These are phyloP conservation scores for Scalopus aquaticus DNA, from an alignment of 2,113 vertebrate genomes.

Conservation along the genomic window DNA sequence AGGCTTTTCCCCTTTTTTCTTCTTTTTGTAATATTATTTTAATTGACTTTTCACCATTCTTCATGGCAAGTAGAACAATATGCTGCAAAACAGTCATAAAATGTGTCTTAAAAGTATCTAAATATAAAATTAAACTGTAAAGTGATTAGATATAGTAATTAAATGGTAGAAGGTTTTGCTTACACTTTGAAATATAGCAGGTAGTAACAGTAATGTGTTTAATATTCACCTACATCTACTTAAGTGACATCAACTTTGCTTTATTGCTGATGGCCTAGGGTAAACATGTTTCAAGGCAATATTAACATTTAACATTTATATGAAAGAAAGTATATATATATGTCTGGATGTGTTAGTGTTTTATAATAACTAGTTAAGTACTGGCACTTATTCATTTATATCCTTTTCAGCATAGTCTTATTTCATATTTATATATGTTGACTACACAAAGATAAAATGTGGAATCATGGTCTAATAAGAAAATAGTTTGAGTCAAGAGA, in stretches of 20 bases:
- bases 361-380: slow-evolving; percentile 46
- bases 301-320: slow-evolving; percentile 77
- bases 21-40: not conserved
- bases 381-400: slow-evolving; percentile 27
- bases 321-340: slow-evolving; percentile 57
- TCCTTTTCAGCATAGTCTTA: slow-evolving; percentile 61
- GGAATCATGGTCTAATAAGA: slow-evolving; percentile 1
- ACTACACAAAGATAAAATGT: slow-evolving; percentile 46
- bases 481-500: slow-evolving; percentile 24
- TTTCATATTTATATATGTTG: slow-evolving; percentile 61
- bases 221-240: slow-evolving; percentile 80
- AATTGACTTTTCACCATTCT: not conserved
- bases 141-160: slow-evolving; percentile 66
- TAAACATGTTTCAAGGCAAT: slow-evolving; percentile 76
- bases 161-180: slow-evolving; percentile 74
- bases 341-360: slow-evolving; percentile 47
- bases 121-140: slow-evolving; percentile 76
- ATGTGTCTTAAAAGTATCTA: slow-evolving; percentile 19
- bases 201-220: slow-evolving; percentile 72
- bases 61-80: slow-evolving; percentile 38
- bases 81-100: slow-evolving; percentile 43
- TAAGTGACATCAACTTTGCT: slow-evolving; percentile 68
- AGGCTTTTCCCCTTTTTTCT: not conserved
- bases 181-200: slow-evolving; percentile 57
- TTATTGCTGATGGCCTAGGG: slow-evolving; percentile 78